phyloP scores from a whole-genome alignment of 2,113 vertebrate genomes.

The Erpornis zantholeuca region DNA sequence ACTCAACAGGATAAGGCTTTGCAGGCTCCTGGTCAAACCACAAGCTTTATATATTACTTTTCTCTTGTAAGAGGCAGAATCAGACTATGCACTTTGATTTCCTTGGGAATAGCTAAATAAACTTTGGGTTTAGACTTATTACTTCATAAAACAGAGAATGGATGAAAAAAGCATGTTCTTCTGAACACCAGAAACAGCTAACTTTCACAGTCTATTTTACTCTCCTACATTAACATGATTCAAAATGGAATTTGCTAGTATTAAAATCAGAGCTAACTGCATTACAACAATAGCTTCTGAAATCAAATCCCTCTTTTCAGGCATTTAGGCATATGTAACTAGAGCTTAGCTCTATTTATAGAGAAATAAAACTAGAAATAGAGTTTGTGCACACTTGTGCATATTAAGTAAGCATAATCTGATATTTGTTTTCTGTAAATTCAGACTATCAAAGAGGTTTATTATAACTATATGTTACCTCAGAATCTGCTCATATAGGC shows the following conservation, averaged over 20 bases:
- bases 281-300: constrained; percentile 33
- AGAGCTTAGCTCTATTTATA: constrained; percentile 39
- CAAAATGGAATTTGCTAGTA: constrained; percentile 28
- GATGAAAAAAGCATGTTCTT: background rate
- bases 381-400: background rate
- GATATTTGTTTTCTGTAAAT: constrained; percentile 33
- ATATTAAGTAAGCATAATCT: constrained; percentile 12
- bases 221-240: constrained; percentile 1
- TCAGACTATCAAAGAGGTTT: background rate
- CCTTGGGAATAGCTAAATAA: background rate
- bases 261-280: constrained; percentile 31
- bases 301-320: constrained; percentile 30
- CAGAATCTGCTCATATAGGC: background rate
- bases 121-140: background rate
- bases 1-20: background rate
- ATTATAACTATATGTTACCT: constrained; percentile 45
- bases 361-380: constrained; percentile 46
- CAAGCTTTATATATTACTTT: background rate
- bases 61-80: background rate
- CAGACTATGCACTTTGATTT: background rate
- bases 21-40: background rate
- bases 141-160: background rate
- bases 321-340: constrained; percentile 28
- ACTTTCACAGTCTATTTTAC: constrained; percentile 26
- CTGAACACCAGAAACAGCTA: background rate